These are phyloP conservation scores for Etia nguti DNA, from an alignment of 2,113 vertebrate genomes.

Conservation along the genomic window DNA sequence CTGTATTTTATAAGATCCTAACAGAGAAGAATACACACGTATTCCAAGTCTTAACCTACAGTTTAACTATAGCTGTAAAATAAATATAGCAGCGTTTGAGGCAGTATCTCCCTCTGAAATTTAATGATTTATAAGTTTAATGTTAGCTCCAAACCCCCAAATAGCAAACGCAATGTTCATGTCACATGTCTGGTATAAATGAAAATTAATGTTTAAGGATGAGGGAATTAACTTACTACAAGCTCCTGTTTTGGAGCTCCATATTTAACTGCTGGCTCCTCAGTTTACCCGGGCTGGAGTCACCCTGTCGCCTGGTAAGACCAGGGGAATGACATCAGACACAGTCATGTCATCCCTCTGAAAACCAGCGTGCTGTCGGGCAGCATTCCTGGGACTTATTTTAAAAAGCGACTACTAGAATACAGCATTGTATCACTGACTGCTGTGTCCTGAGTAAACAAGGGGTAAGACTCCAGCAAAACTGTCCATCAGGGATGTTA, in stretches of 20 bases:
- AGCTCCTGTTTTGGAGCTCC: slow-evolving; percentile 37
- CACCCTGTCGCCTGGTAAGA: slow-evolving; percentile 56
- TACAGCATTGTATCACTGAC: not conserved
- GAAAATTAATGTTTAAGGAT: not conserved
- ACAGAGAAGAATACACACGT: not conserved
- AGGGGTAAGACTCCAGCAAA: not conserved
- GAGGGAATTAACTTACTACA: not conserved
- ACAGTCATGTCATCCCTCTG: slow-evolving; percentile 16
- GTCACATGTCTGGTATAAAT: not conserved
- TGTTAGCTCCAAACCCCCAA: not conserved
- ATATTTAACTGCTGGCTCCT: slow-evolving; percentile 59
- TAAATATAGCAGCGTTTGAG: fast-evolving
- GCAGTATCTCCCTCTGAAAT: not conserved
- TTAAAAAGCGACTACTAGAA: slow-evolving; percentile 5
- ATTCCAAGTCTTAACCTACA: not conserved
- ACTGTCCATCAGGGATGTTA: not conserved
- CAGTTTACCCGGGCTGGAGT: slow-evolving; percentile 56
- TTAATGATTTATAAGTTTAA: not conserved
- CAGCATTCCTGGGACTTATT: slow-evolving; percentile 32
- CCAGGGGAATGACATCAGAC: slow-evolving; percentile 49
- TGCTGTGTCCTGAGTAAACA: not conserved
- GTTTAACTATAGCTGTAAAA: not conserved
- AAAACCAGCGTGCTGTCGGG: slow-evolving; percentile 2
- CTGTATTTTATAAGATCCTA: not conserved
- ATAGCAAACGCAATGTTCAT: not conserved